These are phyloP conservation scores for Stegodyphus mimosarum DNA, from an alignment of 1,140 invertebrate species.

Conservation along the genomic window DNA sequence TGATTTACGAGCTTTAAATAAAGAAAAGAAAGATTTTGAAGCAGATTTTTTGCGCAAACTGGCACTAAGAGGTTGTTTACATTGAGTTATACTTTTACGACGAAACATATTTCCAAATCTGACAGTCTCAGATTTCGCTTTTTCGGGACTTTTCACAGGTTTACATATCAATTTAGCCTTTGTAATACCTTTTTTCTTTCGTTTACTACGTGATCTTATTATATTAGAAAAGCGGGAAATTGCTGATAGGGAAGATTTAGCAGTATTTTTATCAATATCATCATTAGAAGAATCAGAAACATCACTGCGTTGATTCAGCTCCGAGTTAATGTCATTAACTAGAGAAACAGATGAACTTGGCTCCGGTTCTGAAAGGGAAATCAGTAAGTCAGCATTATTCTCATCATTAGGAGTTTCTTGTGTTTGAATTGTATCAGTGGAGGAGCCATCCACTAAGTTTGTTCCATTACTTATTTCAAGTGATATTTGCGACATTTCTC, in stretches of 20 bases:
- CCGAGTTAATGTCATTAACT: not conserved
- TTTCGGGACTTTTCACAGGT: not conserved
- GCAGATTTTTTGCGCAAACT: not conserved
- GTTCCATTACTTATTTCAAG: not conserved
- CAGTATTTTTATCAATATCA: not conserved
- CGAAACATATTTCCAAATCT: too few relatives aligned
- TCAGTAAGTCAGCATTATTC: not conserved
- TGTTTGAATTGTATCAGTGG: too few relatives aligned
- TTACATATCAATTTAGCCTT: slow-evolving; percentile 27
- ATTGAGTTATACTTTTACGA: too few relatives aligned
- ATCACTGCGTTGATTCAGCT: not conserved
- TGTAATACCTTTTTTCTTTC: slow-evolving; percentile 1
- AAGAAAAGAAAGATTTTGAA: slow-evolving; percentile 8
- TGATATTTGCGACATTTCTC: not conserved
- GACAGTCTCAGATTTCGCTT: not conserved
- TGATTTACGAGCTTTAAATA: slow-evolving; percentile 23
- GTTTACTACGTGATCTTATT: not conserved
- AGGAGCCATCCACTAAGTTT: not conserved
- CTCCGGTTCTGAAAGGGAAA: too few relatives aligned
- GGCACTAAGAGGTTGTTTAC: too few relatives aligned
- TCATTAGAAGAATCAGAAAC: too few relatives aligned
- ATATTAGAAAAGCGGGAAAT: not conserved
- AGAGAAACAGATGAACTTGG: too few relatives aligned
- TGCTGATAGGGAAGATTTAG: not conserved
- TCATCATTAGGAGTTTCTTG: not conserved